Base-by-base conservation (phyloP, 2,113 vertebrate genomes). In the Loxodonta africana region DNA sequence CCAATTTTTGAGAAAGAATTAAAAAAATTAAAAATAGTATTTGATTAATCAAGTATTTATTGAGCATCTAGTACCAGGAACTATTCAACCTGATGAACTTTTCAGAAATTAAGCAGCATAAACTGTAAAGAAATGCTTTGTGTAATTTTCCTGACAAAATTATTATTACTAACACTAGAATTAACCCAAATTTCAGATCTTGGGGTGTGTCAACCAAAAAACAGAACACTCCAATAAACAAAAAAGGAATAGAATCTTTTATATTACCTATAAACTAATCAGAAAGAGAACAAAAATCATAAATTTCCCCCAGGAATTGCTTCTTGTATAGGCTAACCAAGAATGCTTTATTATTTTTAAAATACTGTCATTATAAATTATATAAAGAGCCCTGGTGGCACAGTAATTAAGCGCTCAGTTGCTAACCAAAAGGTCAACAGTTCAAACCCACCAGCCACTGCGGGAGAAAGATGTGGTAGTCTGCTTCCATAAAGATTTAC, bases 91-190 rank as follows among this genome's bases (percentile, higher is more conserved):
- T 67, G 17, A 74, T 81, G 18, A 65, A 51, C 1, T 84, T 94
- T 81, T 7, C 8, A 88, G 93, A 84, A 83, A 94, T 60, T 83
- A 94, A 92, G 41, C 73, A 83, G 33, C 48, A 90, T 51, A 77
- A 67, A 85, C 41, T 63, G 7, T 37, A 97, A 88, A 91, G 25
- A 96, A 82, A 80, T 3, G 9, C 4, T 62, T 23, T 86, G 60
- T 91, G 80, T 95, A 33, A 81, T 71, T 91, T 51, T 60, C 76
- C 62, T 76, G 48, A 76, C 67, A 87, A 77, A 80, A 90, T 80
- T 65, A 96, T 33, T 88, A 96, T 23, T 71, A 88, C 18, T 20
- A 88, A 93, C 30, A 96, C 41, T 77, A 89, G 81, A 95, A 91
- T 95, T 51, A 96, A 88, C 6, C 28, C 83, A 88, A 69, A 88